Base-by-base conservation (phyloP, 2,888 invertebrate species). In the Hirudinaria manillensis region DNA sequence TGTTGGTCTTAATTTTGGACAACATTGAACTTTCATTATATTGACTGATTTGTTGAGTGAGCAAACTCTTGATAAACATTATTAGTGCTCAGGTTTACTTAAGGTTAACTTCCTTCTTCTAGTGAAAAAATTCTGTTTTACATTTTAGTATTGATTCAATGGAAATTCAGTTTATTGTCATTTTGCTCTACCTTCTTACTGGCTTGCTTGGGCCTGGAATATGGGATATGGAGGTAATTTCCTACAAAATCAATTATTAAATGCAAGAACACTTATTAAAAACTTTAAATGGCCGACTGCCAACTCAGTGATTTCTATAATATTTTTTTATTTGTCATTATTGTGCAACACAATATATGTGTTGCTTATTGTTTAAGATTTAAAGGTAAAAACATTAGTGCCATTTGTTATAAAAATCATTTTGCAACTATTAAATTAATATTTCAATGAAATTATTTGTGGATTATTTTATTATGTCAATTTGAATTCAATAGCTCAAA, bases 131-230 rank as follows among this genome's bases (percentile, higher is more conserved):
- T 45, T 45, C 45, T 16, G 3, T 24, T 66, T 38, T n/a, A 36
- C n/a, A 27, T 81, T 81, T 76, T 81, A 87, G 86, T 73, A 88
- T 99, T 81, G 99, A 99, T 88, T 98, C 99, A 38, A 99, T 98
- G 0, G 99, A 99, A 87, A 97, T 96, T 10, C 98, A 99, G 87
- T 91, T 93, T 86, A 90, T 91, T 72, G 94, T 97, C 80, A 97
- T 98, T 80, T 86, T 86, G 72, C 92, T 97, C 81, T 93, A 97
- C 83, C 83, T 95, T 76, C 86, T 93, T 77, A 93, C 97, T 45
- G 92, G 93, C 36, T 86, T 91, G 75, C 91, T 94, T 83, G 98
- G 98, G 19, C 89, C 94, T 27, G 88, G 89, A 79, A 88, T 97
- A 81, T 99, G 98, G 97, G 89, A 90, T 80, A 88, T 88, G 77